Percentiles rank a stretch among this genome's conserved stretches.
Evolutionary conservation across 2,888 invertebrate genomes (phyloP).

Genomic region (Asteroscopus sphinx): DNA sequence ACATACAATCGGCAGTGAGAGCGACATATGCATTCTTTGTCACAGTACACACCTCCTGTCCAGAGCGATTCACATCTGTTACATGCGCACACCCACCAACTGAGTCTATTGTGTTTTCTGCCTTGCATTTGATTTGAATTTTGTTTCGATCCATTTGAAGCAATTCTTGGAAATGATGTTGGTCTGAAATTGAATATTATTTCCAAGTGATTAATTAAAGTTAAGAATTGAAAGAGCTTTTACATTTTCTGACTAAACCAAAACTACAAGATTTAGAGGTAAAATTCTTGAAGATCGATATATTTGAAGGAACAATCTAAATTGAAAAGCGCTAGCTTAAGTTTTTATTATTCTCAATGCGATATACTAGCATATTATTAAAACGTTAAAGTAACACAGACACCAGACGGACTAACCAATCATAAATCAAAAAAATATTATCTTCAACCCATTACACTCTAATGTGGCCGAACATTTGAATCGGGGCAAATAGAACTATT

Average conservation of each 20-base stretch:
- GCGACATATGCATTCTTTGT: constrained; percentile 85
- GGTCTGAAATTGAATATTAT: not conserved
- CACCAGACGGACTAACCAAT: constrained; percentile 36
- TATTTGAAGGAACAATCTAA: no score
- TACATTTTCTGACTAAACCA: no score
- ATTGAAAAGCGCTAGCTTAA: no score
- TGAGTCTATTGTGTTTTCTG: constrained; percentile 65
- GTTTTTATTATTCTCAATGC: not conserved
- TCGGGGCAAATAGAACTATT: constrained; percentile 70
- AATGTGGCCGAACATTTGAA: constrained; percentile 65
- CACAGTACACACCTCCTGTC: constrained; percentile 73
- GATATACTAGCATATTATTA: constrained; percentile 5
- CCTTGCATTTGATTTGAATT: constrained; percentile 59
- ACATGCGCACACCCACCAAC: constrained; percentile 81
- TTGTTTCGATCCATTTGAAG: constrained; percentile 13
- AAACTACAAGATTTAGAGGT: no score
- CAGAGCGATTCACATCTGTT: constrained; percentile 79
- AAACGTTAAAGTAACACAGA: constrained; percentile 29
- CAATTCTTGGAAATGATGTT: constrained; percentile 20
- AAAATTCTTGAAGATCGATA: no score
- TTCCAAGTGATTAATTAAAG: not conserved
- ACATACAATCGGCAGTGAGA: constrained; percentile 46
- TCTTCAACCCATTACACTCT: constrained; percentile 67
- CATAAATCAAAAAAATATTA: constrained; percentile 63
- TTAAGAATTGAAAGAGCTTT: no score